A percentile compares a stretch with the other conserved stretches of the same genome.
Evolutionary conservation across 2,113 vertebrate species (phyloP).

Genomic region (Varanus komodoensis): DNA sequence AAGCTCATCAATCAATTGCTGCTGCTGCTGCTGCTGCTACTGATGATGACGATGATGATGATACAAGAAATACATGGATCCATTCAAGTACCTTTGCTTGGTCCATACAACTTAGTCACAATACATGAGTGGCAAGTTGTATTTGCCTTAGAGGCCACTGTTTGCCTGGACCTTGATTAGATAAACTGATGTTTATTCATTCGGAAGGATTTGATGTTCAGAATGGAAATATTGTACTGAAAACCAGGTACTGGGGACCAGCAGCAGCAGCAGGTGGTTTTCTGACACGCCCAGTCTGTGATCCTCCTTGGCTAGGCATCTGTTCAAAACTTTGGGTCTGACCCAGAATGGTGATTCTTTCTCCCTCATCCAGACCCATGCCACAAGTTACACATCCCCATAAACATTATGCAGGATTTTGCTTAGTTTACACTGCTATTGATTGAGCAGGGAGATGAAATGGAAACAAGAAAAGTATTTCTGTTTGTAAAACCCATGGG

Average conservation of each 20-base stretch:
- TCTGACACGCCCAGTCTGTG: background rate
- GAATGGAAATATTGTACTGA: background rate
- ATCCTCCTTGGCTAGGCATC: background rate
- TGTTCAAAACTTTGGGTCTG: background rate
- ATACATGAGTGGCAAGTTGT: background rate
- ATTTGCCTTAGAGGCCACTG: background rate
- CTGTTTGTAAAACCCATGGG: background rate
- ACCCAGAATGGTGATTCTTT: background rate
- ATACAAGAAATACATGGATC: background rate
- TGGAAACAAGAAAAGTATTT: background rate
- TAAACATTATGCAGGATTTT: background rate
- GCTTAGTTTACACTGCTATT: background rate
- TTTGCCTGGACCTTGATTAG: background rate
- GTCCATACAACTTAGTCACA: background rate
- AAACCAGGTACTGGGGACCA: background rate
- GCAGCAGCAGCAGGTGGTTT: background rate
- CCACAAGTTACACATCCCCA: background rate
- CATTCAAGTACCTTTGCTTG: background rate
- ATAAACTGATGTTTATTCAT: background rate
- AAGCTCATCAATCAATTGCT: background rate
- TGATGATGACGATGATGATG: no score
- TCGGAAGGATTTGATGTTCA: background rate
- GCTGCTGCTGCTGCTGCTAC: background rate
- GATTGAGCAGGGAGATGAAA: background rate
- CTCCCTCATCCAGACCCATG: background rate